phyloP scores from a whole-genome alignment of 2,113 vertebrate genomes.

The Typhlomys cinereus region DNA sequence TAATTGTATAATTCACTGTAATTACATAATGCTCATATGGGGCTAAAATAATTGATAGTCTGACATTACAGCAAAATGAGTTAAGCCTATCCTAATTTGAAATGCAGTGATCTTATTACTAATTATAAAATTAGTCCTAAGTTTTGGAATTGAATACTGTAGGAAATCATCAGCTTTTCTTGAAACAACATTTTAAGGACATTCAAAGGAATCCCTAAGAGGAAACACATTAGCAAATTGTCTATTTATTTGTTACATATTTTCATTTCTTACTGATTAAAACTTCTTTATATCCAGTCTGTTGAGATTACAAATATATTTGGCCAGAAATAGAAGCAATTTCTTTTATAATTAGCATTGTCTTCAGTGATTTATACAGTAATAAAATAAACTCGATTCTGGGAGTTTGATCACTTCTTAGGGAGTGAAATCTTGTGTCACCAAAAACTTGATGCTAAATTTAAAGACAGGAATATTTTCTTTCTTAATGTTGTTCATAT shows the following conservation, averaged over 20 bases:
- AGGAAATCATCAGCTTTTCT: not conserved
- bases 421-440: slow-evolving; percentile 71
- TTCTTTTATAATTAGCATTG: slow-evolving; percentile 79
- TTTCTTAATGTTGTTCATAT: not conserved
- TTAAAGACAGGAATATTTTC: not conserved
- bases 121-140: slow-evolving; percentile 70
- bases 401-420: slow-evolving; percentile 78
- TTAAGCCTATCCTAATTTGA: slow-evolving; percentile 74
- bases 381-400: slow-evolving; percentile 80
- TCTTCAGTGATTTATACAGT: slow-evolving; percentile 80
- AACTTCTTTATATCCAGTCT: slow-evolving; percentile 73
- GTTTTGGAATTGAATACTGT: slow-evolving; percentile 60
- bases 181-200: slow-evolving; percentile 1
- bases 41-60: slow-evolving; percentile 69
- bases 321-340: slow-evolving; percentile 72
- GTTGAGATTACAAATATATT: slow-evolving; percentile 72
- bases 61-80: slow-evolving; percentile 78
- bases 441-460: slow-evolving; percentile 63
- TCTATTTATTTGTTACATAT: slow-evolving; percentile 4
- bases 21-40: slow-evolving; percentile 77
- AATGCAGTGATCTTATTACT: slow-evolving; percentile 65
- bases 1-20: slow-evolving; percentile 77
- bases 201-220: not conserved
- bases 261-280: slow-evolving; percentile 66
- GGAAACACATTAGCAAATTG: slow-evolving; percentile 35